Base-by-base conservation (phyloP, 2,797 vertebrate genomes). In the Sebastes nivosus region DNA sequence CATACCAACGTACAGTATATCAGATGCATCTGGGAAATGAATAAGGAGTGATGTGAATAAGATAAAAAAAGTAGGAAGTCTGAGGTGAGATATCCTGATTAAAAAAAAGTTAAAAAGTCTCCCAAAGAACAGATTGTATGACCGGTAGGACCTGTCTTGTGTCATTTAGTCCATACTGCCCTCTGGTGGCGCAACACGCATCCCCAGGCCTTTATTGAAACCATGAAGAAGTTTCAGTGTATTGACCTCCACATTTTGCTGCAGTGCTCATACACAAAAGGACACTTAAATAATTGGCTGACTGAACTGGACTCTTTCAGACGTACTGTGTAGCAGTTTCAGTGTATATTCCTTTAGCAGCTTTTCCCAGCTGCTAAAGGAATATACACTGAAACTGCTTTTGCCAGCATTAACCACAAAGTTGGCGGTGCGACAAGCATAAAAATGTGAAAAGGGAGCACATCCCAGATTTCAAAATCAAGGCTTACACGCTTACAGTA, bases 91-190 rank as follows among this genome's bases (percentile, higher is more conserved):
- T 4, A n/a, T 74, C 67, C 25, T 77, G 65, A 79, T 85, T 74
- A 69, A 66, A 67, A 75, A 46, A 42, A 59, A 57, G 12, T 67
- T 29, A 70, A 52, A 80, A 80, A 70, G 34, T 77, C 20, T 79
- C 12, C 14, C 6, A 50, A 12, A 52, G 32, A 67, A 8, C 11
- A 20, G 3, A 50, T 38, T 2, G 5, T 38, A 27, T n/a, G 27
- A 69, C 60, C 27, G 61, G 57, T 54, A 67, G 32, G n/a, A 55
- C 11, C 25, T 29, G 16, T 85, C 27, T 73, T 2, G 8, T n/a
- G 58, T 78, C n/a, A 65, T 86, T 78, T 72, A 79, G 75, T 71
- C 69, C 67, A 84, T 76, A 81, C 85, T 88, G 90, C 91, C 86
- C 76, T 90, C 91, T 92, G 84, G 87, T 93, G 93, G 83, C 13